Conservation (phyloP, 2,888 invertebrate genomes). For the Lasioglossum marginatum region DNA sequence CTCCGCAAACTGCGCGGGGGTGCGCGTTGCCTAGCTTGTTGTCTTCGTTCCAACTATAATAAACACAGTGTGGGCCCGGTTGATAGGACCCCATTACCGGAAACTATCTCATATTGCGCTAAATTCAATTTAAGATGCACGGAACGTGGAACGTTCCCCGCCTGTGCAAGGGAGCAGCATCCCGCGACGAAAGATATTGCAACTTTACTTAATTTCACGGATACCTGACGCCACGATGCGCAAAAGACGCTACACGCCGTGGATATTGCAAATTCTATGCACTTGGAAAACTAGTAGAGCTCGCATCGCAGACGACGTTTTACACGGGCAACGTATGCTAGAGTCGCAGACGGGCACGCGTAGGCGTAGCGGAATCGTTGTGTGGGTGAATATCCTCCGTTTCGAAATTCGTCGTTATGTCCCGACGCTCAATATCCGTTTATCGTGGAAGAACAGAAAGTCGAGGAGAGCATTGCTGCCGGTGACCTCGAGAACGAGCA, state of each 20-base stretch:
- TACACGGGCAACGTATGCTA: background rate
- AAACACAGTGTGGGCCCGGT: background rate
- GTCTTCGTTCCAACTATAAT: background rate
- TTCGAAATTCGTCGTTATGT: conserved; percentile 26
- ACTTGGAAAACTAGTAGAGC: background rate
- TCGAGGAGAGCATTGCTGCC: conserved; percentile 6
- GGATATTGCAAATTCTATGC: background rate
- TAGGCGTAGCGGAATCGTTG: background rate
- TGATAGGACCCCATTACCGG: background rate
- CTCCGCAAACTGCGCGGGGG: background rate
- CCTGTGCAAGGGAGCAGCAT: background rate
- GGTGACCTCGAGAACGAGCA: conserved; percentile 1
- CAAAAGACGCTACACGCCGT: conserved; percentile 1
- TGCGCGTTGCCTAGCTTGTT: background rate
- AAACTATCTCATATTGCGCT: background rate
- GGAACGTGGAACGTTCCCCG: background rate
- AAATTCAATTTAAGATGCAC: background rate
- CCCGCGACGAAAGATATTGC: conserved; percentile 1
- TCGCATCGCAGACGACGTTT: background rate
- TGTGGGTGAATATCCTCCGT: background rate
- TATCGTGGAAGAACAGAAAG: conserved; percentile 20
- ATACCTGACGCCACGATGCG: background rate
- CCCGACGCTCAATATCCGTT: conserved; percentile 35
- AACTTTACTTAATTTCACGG: conserved; percentile 25
- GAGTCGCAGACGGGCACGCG: background rate